Percentiles rank a stretch among this genome's conserved stretches.
These are phyloP conservation scores for Numenius phaeopus DNA, from an alignment of 2,797 vertebrate genomes.

Conservation along the genomic window DNA sequence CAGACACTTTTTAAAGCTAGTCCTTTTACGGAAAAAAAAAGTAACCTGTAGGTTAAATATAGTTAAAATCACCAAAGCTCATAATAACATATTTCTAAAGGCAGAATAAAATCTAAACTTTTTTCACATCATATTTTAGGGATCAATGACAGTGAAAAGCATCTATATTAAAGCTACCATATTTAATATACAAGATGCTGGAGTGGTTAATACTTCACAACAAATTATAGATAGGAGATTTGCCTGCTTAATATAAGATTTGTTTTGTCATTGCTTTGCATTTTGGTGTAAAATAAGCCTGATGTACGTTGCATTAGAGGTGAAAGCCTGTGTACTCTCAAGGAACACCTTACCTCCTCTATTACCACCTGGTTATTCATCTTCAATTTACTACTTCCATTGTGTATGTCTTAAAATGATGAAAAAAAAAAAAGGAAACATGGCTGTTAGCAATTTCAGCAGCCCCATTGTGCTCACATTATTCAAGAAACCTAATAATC, in stretches of 20 bases:
- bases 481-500: conserved; percentile 81
- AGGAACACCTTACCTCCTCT: neutral
- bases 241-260: neutral
- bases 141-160: neutral
- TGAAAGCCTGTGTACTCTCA: neutral
- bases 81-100: neutral
- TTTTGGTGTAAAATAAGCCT: conserved; percentile 3
- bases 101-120: neutral
- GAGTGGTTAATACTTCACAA: neutral
- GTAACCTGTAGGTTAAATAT: neutral
- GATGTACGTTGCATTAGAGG: conserved; percentile 7
- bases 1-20: neutral
- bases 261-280: conserved; percentile 24
- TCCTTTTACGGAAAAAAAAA: neutral
- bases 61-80: neutral
- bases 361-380: conserved; percentile 45
- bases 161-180: neutral
- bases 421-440: conserved; percentile 19
- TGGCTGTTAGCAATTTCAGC: conserved; percentile 66
- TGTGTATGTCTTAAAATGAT: conserved; percentile 69
- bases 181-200: neutral
- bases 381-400: conserved; percentile 45
- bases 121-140: neutral
- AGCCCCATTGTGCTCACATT: conserved; percentile 56
- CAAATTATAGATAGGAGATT: neutral